Evolutionary conservation across 37 sponge, comb jelly and placozoan species (phyloP).

Genomic region (Hexactinellida sp.): DNA sequence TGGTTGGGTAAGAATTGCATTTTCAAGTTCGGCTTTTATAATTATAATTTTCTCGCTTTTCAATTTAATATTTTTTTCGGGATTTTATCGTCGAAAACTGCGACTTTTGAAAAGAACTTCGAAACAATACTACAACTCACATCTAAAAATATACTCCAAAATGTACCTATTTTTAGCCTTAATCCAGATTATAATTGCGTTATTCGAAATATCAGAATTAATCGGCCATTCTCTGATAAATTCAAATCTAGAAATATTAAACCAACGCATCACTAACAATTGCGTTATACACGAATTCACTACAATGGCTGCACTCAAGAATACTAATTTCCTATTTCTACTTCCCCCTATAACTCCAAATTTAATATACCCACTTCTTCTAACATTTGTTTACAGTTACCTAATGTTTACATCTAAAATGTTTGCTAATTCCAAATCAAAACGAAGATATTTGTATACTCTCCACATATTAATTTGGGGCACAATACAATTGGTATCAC

Average conservation of each 20-base stretch:
- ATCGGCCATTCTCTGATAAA: background rate
- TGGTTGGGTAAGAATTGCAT: background rate
- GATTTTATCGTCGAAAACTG: background rate
- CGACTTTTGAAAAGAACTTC: background rate
- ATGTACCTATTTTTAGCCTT: background rate
- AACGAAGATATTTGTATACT: background rate
- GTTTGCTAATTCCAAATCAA: background rate
- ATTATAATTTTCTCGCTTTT: background rate
- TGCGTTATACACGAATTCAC: background rate
- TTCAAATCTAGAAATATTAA: background rate
- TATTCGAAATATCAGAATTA: background rate
- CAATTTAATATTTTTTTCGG: background rate
- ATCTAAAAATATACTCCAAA: background rate
- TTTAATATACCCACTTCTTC: background rate
- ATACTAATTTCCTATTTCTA: background rate
- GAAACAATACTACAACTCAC: conserved; percentile 5
- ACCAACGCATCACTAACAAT: background rate
- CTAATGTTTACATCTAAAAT: background rate
- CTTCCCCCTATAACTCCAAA: background rate
- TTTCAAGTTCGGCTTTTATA: background rate
- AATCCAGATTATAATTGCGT: background rate
- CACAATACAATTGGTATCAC: background rate
- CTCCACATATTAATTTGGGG: background rate
- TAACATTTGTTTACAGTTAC: background rate
- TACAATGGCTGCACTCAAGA: background rate